Percentiles rank a stretch among this genome's conserved stretches.
These are phyloP conservation scores for Xenopus borealis DNA, from an alignment of 2,113 vertebrate species.

Conservation along the genomic window DNA sequence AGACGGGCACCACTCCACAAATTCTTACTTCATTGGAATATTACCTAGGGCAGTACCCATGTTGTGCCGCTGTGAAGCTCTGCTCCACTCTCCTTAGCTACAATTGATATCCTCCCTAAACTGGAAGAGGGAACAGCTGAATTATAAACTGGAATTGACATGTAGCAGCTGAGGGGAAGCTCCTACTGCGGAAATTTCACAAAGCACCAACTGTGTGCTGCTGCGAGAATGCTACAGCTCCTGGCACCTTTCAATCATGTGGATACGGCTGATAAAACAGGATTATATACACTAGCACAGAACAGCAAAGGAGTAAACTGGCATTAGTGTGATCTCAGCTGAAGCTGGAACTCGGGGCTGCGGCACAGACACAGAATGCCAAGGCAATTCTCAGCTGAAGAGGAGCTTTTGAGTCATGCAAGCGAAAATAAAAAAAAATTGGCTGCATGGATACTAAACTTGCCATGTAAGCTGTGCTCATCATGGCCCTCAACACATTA, in stretches of 20 bases:
- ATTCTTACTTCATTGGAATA: constrained; percentile 38
- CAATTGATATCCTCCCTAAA: constrained; percentile 41
- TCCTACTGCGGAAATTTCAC: constrained; percentile 32
- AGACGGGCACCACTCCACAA: constrained; percentile 20
- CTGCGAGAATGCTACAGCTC: constrained; percentile 33
- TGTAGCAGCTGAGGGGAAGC: constrained; percentile 38
- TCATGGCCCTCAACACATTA: not conserved
- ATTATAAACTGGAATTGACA: constrained; percentile 43
- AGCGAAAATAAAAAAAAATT: not conserved
- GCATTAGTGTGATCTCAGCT: constrained; percentile 18
- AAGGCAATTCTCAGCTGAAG: constrained; percentile 15
- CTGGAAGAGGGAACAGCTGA: constrained; percentile 36
- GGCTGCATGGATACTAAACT: not conserved
- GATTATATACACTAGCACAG: constrained; percentile 33
- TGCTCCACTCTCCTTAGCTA: constrained; percentile 31
- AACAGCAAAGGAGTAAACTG: constrained; percentile 10
- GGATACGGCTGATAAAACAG: constrained; percentile 21
- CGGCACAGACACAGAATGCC: not conserved
- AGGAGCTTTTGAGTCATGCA: not conserved
- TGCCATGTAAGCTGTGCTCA: not conserved
- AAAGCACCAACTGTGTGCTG: constrained; percentile 42
- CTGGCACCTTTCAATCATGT: constrained; percentile 43
- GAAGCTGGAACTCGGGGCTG: constrained; percentile 8
- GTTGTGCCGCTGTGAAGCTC: constrained; percentile 35
- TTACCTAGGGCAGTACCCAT: constrained; percentile 39